Evolutionary conservation across 2,113 vertebrate species (phyloP).

Genomic region (Plectropomus leopardus): DNA sequence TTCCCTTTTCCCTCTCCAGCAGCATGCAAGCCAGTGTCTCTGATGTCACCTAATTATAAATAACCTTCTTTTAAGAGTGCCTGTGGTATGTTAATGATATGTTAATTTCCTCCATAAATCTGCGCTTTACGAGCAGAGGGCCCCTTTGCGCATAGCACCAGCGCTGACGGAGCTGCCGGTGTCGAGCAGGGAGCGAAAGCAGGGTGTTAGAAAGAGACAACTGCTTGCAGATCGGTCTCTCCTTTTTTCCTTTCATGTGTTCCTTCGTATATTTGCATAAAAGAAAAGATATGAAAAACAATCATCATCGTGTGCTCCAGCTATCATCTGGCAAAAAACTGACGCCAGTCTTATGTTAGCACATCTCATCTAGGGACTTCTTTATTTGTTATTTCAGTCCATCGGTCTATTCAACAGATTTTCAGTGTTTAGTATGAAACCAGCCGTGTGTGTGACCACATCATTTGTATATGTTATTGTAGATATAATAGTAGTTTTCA

Average conservation of each 20-base stretch:
- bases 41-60: slow-evolving; percentile 85
- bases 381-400: background rate
- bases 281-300: slow-evolving; percentile 30
- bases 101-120: slow-evolving; percentile 82
- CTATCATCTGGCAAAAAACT: background rate
- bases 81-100: slow-evolving; percentile 84
- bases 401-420: background rate
- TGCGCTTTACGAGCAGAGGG: slow-evolving; percentile 73
- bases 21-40: slow-evolving; percentile 59
- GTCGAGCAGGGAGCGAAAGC: slow-evolving; percentile 46
- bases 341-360: background rate
- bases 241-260: slow-evolving; percentile 54
- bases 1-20: slow-evolving; percentile 44
- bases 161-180: slow-evolving; percentile 48
- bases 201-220: slow-evolving; percentile 34
- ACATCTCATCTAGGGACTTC: slow-evolving; percentile 7
- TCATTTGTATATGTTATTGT: slow-evolving; percentile 37
- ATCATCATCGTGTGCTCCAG: slow-evolving; percentile 30
- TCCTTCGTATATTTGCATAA: slow-evolving; percentile 40
- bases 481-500: slow-evolving; percentile 32
- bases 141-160: slow-evolving; percentile 57
- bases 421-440: background rate
- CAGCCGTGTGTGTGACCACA: slow-evolving; percentile 17
- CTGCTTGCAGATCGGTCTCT: slow-evolving; percentile 41
- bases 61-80: slow-evolving; percentile 81